These are phyloP conservation scores for Mimumesa dahlbomi DNA, from an alignment of 2,888 invertebrate genomes.

Conservation along the genomic window DNA sequence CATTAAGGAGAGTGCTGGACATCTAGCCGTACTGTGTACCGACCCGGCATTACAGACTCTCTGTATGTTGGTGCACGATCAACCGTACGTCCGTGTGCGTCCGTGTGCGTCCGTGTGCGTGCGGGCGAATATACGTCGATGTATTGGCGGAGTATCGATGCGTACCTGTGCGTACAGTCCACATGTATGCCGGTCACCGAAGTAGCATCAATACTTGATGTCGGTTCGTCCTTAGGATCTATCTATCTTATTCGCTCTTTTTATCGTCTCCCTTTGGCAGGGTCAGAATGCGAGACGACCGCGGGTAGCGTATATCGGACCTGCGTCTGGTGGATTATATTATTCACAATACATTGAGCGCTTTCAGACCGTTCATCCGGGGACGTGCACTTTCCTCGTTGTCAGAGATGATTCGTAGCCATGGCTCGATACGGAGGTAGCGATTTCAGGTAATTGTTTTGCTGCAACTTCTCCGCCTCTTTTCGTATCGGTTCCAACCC, in stretches of 20 bases:
- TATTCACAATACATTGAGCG: conserved; percentile 79
- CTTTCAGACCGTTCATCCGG: conserved; percentile 68
- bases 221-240: conserved; percentile 32
- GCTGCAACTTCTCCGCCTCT: neutral
- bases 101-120: conserved; percentile 8
- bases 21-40: conserved; percentile 60
- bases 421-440: too few relatives aligned
- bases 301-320: conserved; percentile 36
- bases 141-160: conserved; percentile 38
- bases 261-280: neutral
- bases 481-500: neutral
- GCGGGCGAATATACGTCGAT: conserved; percentile 12
- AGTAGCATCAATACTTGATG: conserved; percentile 76
- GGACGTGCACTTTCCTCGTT: neutral
- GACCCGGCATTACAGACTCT: conserved; percentile 50
- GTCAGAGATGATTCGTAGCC: conserved; percentile 41
- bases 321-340: conserved; percentile 76
- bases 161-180: conserved; percentile 49
- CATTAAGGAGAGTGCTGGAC: conserved; percentile 77
- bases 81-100: conserved; percentile 14
- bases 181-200: conserved; percentile 54
- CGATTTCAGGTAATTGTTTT: too few relatives aligned
- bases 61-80: conserved; percentile 10
- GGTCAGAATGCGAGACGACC: conserved; percentile 13
- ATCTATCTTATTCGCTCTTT: conserved; percentile 29